Evolutionary conservation across 1,140 invertebrate genomes (phyloP).

Genomic region (Periplaneta americana): DNA sequence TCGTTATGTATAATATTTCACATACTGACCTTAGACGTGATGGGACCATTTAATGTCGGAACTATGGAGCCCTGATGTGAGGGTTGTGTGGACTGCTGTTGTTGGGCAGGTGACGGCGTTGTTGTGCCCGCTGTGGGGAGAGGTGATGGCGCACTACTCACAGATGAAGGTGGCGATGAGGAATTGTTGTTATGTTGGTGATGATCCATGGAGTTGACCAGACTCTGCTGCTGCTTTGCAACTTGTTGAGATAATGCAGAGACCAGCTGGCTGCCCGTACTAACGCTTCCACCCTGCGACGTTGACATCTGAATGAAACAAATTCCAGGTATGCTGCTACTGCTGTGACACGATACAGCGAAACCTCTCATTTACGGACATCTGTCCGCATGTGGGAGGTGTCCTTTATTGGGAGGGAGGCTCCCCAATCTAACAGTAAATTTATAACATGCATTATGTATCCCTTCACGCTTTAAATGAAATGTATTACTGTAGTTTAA

Average conservation of each 20-base stretch:
- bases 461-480: too few relatives aligned
- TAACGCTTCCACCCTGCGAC: neutral
- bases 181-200: slow-evolving; percentile 27
- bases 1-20: too few relatives aligned
- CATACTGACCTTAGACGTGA: neutral
- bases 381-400: too few relatives aligned
- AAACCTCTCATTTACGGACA: too few relatives aligned
- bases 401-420: too few relatives aligned
- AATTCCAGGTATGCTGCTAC: neutral
- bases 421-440: too few relatives aligned
- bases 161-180: slow-evolving; percentile 25
- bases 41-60: slow-evolving; percentile 15
- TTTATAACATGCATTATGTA: too few relatives aligned
- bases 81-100: neutral
- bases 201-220: slow-evolving; percentile 15
- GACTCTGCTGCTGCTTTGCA: neutral
- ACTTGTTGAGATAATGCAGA: neutral
- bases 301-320: neutral
- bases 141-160: slow-evolving; percentile 26
- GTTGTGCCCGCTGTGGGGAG: slow-evolving; percentile 21
- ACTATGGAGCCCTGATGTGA: neutral
- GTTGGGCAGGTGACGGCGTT: slow-evolving; percentile 20
- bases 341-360: neutral
- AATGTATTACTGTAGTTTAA: too few relatives aligned
- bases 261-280: neutral